phyloP scores from a whole-genome alignment of 37 sponge, comb jelly and placozoan genomes.

The Axinella damicornis region DNA sequence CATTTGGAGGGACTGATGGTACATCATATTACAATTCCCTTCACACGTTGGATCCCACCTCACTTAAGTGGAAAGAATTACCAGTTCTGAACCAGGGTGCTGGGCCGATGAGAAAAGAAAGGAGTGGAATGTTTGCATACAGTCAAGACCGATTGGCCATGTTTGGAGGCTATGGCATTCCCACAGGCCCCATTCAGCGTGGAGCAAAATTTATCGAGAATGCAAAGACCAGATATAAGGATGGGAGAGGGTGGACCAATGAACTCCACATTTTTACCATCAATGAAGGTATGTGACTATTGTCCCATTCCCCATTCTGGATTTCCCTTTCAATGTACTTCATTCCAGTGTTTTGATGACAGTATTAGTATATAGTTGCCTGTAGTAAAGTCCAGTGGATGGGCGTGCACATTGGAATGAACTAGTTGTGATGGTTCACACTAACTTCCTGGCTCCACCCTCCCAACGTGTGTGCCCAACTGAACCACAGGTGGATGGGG shows the following conservation, averaged over 20 bases:
- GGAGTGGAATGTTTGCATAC: constrained; percentile 1
- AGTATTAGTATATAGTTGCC: no score
- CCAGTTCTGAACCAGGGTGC: not conserved
- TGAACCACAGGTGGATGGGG: no score
- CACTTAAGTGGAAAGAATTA: not conserved
- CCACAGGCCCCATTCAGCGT: not conserved
- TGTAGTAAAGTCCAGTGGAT: no score
- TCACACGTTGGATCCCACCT: constrained; percentile 1
- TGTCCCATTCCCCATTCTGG: no score
- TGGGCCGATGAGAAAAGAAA: not conserved
- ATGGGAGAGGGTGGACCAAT: constrained; percentile 38
- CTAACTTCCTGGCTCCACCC: no score
- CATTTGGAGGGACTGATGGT: constrained; percentile 9
- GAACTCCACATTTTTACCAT: constrained; percentile 19
- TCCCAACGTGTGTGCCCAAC: no score
- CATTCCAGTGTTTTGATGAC: no score
- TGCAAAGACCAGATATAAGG: not conserved
- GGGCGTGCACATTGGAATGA: no score
- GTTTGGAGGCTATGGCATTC: constrained; percentile 28
- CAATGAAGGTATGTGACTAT: not conserved
- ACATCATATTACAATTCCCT: not conserved
- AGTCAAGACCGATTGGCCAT: not conserved
- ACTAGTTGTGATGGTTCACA: no score
- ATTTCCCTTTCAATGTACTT: no score
- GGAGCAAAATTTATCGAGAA: constrained; percentile 11